Percentiles rank a stretch among this genome's conserved stretches.
phyloP scores from a whole-genome alignment of 1,140 invertebrate species.

The Nasonia vitripennis region DNA sequence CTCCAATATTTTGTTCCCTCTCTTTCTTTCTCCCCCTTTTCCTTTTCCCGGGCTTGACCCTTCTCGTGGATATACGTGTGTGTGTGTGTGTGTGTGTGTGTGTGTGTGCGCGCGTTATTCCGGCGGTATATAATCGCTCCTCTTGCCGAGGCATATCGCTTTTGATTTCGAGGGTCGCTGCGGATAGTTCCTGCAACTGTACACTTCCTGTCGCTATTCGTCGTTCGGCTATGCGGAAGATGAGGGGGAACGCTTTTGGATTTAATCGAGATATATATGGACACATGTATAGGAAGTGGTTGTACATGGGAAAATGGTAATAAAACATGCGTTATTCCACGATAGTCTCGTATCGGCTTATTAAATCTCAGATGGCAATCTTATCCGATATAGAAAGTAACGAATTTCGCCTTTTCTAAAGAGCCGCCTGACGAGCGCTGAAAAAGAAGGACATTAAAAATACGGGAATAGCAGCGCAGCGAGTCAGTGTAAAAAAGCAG shows the following conservation, averaged over 20 bases:
- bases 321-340: neutral
- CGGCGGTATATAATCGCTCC: neutral
- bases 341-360: neutral
- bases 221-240: neutral
- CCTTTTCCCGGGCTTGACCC: neutral
- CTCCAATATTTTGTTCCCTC: neutral
- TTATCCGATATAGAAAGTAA: neutral
- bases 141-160: neutral
- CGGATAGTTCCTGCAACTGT: neutral
- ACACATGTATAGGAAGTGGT: no score
- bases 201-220: neutral
- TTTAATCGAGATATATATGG: neutral
- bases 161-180: neutral
- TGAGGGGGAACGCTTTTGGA: neutral
- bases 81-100: neutral
- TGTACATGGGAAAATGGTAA: neutral
- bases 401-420: neutral
- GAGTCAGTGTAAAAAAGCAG: neutral
- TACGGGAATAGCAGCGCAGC: no score
- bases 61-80: neutral
- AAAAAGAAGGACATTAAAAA: neutral
- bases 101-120: no score
- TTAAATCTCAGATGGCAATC: neutral
- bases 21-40: no score
- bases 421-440: no score